Evolutionary conservation across 2,113 vertebrate species (phyloP), one percentile per base, ranked within the genome.

Genomic region (Marmota monax): DNA sequence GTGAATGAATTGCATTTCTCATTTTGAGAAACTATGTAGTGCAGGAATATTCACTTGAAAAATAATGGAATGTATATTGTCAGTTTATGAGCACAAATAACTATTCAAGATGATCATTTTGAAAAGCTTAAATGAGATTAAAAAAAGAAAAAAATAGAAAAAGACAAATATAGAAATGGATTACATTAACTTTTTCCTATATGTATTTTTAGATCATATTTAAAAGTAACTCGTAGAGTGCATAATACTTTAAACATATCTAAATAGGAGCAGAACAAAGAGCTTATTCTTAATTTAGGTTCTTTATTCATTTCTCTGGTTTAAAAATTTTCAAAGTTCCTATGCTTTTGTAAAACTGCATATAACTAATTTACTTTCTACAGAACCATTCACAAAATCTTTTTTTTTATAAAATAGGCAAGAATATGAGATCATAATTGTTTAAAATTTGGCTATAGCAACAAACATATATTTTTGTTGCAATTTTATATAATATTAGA

Each of bases 211-310:
- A 72, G 12, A 80, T 10, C 14, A 79, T 84, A 92, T 77, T 97
- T 97, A 79, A 98, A 98, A 96, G 95, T 95, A 94, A 94, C 70
- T 86, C 13, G 1, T 89, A 10, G 29, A 86, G 45, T 48, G 89
- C 91, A 92, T 87, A 96, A 82, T 86, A 70, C 67, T 77, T 93
- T 82, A 45, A 91, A 89, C 4, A 74, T 84, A 56, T 67, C 69
- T 86, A 97, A 94, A 83, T 77, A 82, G 56, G 89, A 88, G 25
- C 29, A 90, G 93, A 96, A 92, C 74, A 97, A 98, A 92, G 65
- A 89, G 17, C 79, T 95, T 58, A 37, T 3, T 88, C 65, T 23
- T 88, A 32, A 90, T 97, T 96, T 94, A 96, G 84, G 94, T 45
- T 84, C 76, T 92, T 94, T 91, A n/a, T 94, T 96, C 74, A 90